These are phyloP conservation scores for Zapus hudsonius DNA, from an alignment of 2,113 vertebrate genomes.

Conservation along the genomic window DNA sequence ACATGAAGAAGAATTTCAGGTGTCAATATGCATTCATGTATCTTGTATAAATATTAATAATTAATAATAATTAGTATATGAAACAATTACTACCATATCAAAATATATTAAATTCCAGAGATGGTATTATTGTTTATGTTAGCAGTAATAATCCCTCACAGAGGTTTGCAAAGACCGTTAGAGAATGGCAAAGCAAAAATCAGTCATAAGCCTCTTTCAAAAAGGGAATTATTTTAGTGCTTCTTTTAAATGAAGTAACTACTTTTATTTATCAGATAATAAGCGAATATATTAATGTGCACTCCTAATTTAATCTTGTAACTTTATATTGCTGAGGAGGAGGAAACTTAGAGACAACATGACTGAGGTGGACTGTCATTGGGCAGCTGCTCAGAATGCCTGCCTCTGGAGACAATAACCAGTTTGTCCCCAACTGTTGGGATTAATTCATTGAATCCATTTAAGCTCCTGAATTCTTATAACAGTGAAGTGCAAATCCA, in stretches of 20 bases:
- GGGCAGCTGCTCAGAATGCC: neutral
- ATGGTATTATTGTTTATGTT: too few relatives aligned
- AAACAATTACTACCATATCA: too few relatives aligned
- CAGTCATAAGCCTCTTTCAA: too few relatives aligned
- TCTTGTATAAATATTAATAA: too few relatives aligned
- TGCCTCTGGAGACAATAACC: neutral
- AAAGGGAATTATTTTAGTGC: neutral
- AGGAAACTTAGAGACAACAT: neutral
- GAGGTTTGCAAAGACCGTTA: too few relatives aligned
- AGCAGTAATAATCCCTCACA: too few relatives aligned
- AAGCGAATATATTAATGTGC: neutral
- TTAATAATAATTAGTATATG: too few relatives aligned
- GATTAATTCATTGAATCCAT: neutral
- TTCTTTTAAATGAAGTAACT: neutral
- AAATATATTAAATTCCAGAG: too few relatives aligned
- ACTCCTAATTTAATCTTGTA: neutral
- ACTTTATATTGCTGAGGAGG: neutral
- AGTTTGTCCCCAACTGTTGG: neutral
- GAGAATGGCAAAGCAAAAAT: too few relatives aligned
- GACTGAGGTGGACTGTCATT: neutral
- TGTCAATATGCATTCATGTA: too few relatives aligned
- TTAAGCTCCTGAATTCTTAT: neutral
- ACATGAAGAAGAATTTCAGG: too few relatives aligned
- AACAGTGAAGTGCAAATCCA: neutral
- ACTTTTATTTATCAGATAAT: neutral